Base-by-base conservation (phyloP, 2,113 vertebrate species). In the Spheniscus mendiculus region DNA sequence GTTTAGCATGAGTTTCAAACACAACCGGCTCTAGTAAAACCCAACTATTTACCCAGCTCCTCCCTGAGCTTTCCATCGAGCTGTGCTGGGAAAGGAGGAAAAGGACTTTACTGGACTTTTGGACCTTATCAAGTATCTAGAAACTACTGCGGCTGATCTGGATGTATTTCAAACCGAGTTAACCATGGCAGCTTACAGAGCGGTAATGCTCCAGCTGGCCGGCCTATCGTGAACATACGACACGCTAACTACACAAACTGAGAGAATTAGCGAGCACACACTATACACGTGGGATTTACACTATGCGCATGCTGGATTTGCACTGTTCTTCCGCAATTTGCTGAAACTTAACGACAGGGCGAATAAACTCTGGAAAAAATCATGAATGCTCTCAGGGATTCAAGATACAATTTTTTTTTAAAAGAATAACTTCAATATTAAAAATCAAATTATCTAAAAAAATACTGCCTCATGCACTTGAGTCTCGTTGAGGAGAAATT, bases 291-390 rank as follows among this genome's bases (percentile, higher is more conserved):
- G 45, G 55, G 55, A 87, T 74, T 84, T 74, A 73, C 29, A 66
- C 34, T 27, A 2, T 1, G 23, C 27, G n/a, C 36, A 6, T 3
- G 27, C 4, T 66, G 36, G 11, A 61, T 55, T 18, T 77, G 38
- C 23, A 16, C 34, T 56, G 14, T 2, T 71, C 32, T 79, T 77
- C 36, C 0, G 0, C 3, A 36, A 1, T 38, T 78, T 69, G 87
- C 47, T 56, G 58, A 49, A 81, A 59, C 8, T 86, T 62, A 42
- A 42, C 7, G 22, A 19, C 23, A 56, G 9, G 25, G 44, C 56
- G 52, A 78, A 87, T 30, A 45, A 86, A 71, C 26, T 6, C 26
- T 6, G 11, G 17, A 83, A 61, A 66, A 47, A 65, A 62, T 3
- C 0, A 0, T 1, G 2, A 66, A 66, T 5, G 20, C 10, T 55